Conservation (phyloP, 2,888 invertebrate species). For the Conistra vaccinii region DNA sequence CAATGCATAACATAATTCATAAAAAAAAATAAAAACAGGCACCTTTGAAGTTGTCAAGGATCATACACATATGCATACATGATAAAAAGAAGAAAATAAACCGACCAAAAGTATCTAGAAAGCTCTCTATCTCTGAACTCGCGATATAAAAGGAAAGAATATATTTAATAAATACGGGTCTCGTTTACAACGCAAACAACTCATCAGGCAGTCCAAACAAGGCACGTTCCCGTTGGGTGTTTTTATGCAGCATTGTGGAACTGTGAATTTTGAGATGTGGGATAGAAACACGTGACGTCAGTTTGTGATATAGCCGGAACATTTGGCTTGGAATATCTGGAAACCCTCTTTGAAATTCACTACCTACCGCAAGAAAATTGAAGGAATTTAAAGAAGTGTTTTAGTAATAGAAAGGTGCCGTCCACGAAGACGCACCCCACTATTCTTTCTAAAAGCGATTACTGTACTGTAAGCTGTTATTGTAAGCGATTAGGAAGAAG, state of each 20-base stretch:
- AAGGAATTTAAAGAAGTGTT: background rate
- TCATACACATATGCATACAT: background rate
- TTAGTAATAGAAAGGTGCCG: background rate
- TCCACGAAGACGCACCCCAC: no score
- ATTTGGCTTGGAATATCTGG: background rate
- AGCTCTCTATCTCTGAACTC: constrained; percentile 42
- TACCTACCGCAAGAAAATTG: no score
- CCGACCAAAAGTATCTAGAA: constrained; percentile 34
- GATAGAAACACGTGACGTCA: constrained; percentile 30
- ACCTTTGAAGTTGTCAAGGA: no score
- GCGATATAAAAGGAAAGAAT: constrained; percentile 64
- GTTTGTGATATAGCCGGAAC: constrained; percentile 13
- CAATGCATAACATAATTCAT: no score
- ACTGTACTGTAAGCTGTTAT: no score
- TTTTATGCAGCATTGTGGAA: constrained; percentile 69
- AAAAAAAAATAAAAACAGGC: background rate
- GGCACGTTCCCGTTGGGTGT: constrained; percentile 66
- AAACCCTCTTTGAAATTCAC: background rate
- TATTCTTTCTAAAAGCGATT: no score
- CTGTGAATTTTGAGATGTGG: constrained; percentile 61
- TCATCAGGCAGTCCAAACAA: constrained; percentile 84
- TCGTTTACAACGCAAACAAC: constrained; percentile 85
- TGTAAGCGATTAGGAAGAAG: no score
- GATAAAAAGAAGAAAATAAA: background rate
- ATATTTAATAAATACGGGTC: constrained; percentile 80